A percentile compares a stretch with the other conserved stretches of the same genome.
These are phyloP conservation scores for Rhyacophila evoluta DNA, from an alignment of 2,888 invertebrate genomes.

Conservation along the genomic window DNA sequence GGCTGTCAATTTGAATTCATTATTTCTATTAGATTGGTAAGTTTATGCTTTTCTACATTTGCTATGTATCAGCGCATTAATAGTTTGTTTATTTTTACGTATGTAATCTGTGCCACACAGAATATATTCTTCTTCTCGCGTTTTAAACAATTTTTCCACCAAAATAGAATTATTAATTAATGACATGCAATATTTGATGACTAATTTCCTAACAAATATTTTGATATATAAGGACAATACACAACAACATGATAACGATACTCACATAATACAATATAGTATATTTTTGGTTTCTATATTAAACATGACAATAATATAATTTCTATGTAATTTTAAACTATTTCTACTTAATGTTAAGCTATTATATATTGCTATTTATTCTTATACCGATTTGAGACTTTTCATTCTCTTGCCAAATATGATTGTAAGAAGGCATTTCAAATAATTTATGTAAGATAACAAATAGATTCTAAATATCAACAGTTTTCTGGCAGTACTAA, in stretches of 20 bases:
- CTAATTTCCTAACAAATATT: constrained; percentile 1
- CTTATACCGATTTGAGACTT: not conserved
- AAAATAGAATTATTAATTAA: too few relatives aligned
- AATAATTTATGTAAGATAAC: not conserved
- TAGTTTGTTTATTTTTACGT: too few relatives aligned
- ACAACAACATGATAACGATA: not conserved
- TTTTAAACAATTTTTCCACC: too few relatives aligned
- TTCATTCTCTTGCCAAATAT: not conserved
- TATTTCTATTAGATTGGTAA: too few relatives aligned
- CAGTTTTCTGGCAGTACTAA: not conserved
- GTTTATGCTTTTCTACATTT: too few relatives aligned
- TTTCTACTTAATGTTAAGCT: not conserved
- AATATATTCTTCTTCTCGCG: too few relatives aligned
- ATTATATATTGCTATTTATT: not conserved
- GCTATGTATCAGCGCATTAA: too few relatives aligned
- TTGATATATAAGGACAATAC: not conserved
- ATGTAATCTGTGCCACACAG: too few relatives aligned
- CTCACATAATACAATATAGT: not conserved
- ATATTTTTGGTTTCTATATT: not conserved
- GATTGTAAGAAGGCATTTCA: not conserved
- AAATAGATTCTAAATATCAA: not conserved
- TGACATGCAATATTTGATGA: not conserved
- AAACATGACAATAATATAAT: not conserved
- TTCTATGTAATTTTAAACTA: too few relatives aligned
- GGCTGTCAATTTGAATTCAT: too few relatives aligned